Evolutionary conservation across 1,140 invertebrate species (phyloP), one percentile per base, ranked within the genome.

Genomic region (Drosophila navojoa): DNA sequence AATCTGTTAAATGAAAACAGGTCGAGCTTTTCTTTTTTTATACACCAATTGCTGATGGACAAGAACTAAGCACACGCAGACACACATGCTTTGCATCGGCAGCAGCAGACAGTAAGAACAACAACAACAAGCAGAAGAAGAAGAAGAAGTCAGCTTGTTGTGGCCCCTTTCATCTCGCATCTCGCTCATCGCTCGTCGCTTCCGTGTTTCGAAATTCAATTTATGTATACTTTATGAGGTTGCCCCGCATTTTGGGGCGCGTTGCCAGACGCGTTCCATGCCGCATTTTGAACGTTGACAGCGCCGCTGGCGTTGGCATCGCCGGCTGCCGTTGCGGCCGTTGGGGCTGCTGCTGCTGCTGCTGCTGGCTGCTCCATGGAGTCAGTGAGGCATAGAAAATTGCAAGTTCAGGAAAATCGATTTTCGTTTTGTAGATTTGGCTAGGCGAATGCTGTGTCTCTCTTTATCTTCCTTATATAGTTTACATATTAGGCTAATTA

Each of bases 191-290:
- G 44, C 25, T 60, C 58, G 58, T 70, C 61, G 82, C 82, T 86
- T 86, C 82, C 81, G 81, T 87, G 82, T 86, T 86, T 86, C 82
- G 82, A 87, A 86, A 86, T 86, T 86, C 78, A 86, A 86, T 86
- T 81, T 86, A 81, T 86, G 82, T 86, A 81, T 87, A 85, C 81
- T 85, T 85, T 80, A 85, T 85, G 79, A 68, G 68, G 79, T 71
- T 71, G 68, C 42, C 52, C 68, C 68, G 44, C 68, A 58, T 73
- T 60, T 68, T 49, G 70, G 35, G 50, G 42, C 50, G 58, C 57
- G 27, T 67, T 59, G 57, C 50, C 66, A 74, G 50, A 74, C 72
- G 76, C 67, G 61, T 68, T 52, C 71, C 58, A 64, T 59, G 64
- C 64, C 70, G 29, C 69, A 63, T 49, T 61, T 38, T 47, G 60